phyloP scores from a whole-genome alignment of 2,113 vertebrate genomes.

The Maccullochella peelii region DNA sequence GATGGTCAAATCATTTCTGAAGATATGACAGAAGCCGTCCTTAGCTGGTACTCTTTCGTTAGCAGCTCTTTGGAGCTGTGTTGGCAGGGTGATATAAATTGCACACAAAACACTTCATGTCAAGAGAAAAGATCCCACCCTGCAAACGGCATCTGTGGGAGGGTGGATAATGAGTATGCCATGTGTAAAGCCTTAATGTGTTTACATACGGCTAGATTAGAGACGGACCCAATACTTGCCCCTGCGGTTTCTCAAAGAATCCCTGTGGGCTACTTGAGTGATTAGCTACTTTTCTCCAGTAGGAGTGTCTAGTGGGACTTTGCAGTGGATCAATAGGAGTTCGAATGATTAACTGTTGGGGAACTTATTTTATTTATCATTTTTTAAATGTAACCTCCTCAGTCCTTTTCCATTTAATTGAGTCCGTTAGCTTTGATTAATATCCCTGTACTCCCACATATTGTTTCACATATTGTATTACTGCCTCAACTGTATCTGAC shows the following conservation, averaged over 20 bases:
- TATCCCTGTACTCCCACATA: constrained; percentile 37
- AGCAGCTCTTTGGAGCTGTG: constrained; percentile 25
- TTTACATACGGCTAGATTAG: constrained; percentile 79
- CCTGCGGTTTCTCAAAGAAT: constrained; percentile 77
- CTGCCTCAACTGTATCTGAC: constrained; percentile 50
- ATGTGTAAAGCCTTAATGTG: constrained; percentile 78
- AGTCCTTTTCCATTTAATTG: constrained; percentile 60
- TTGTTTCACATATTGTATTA: constrained; percentile 49
- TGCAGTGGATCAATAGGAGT: constrained; percentile 79
- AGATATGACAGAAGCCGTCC: not conserved
- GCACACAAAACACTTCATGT: constrained; percentile 46
- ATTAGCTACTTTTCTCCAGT: constrained; percentile 78
- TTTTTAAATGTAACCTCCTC: constrained; percentile 52
- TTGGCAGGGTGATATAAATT: constrained; percentile 58
- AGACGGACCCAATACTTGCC: constrained; percentile 71
- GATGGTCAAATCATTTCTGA: constrained; percentile 9
- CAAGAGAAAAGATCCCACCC: constrained; percentile 59
- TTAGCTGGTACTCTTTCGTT: constrained; percentile 36
- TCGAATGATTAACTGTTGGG: constrained; percentile 77
- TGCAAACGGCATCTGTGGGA: constrained; percentile 61
- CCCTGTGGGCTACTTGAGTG: constrained; percentile 78
- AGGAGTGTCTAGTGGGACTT: constrained; percentile 66
- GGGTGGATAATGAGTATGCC: constrained; percentile 69
- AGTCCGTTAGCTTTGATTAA: constrained; percentile 71
- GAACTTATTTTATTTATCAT: constrained; percentile 58